These are phyloP conservation scores for Balearica regulorum DNA, from an alignment of 2,797 vertebrate genomes.

Conservation along the genomic window DNA sequence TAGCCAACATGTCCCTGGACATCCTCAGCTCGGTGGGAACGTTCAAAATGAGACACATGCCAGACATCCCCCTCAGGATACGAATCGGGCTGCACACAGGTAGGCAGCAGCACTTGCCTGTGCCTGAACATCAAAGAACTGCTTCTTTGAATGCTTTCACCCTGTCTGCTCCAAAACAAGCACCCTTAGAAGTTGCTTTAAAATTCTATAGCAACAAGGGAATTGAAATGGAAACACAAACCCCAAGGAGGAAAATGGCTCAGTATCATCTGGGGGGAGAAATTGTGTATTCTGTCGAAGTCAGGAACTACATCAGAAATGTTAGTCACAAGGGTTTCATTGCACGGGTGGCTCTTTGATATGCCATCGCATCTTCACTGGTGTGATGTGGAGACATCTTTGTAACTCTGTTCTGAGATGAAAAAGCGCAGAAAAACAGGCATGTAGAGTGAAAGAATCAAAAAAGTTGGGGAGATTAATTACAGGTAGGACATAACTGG, in stretches of 20 bases:
- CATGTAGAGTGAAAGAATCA: background rate
- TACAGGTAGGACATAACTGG: background rate
- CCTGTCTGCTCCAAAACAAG: background rate
- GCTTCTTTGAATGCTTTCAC: background rate
- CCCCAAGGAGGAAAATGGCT: background rate
- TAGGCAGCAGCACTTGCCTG: conserved; percentile 53
- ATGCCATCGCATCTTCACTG: background rate
- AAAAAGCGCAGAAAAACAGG: background rate
- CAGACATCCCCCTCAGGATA: conserved; percentile 86
- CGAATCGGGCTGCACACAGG: conserved; percentile 88
- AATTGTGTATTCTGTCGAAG: background rate
- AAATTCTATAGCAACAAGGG: background rate
- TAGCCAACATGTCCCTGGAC: conserved; percentile 89
- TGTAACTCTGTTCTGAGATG: background rate
- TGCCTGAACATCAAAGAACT: background rate
- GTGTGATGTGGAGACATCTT: background rate
- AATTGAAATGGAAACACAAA: background rate
- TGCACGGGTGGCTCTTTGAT: background rate
- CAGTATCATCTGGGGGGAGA: background rate
- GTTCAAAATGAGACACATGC: conserved; percentile 91
- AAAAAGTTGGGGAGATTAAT: background rate
- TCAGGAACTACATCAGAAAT: background rate
- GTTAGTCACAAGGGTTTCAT: background rate
- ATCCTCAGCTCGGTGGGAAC: conserved; percentile 88
- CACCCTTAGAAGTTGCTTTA: background rate